These are phyloP conservation scores for Apocrypta bakeri DNA, from an alignment of 1,140 invertebrate species.

Conservation along the genomic window DNA sequence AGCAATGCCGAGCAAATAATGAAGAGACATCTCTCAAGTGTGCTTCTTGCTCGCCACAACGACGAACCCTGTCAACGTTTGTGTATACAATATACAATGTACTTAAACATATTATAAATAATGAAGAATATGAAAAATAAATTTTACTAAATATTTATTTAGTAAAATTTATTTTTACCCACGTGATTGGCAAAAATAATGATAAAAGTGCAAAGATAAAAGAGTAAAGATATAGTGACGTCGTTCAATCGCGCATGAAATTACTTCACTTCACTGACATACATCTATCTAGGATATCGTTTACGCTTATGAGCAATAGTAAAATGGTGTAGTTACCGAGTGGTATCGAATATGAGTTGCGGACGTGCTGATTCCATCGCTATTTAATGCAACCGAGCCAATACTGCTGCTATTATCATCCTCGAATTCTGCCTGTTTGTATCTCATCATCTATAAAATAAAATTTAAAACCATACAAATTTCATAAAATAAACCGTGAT, in stretches of 20 bases:
- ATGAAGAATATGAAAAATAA: too few relatives aligned
- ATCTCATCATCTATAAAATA: constrained; percentile 86
- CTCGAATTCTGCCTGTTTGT: constrained; percentile 89
- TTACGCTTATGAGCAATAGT: background rate
- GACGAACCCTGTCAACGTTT: constrained; percentile 71
- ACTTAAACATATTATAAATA: too few relatives aligned
- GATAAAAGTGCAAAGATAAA: background rate
- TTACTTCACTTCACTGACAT: background rate
- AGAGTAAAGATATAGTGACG: background rate
- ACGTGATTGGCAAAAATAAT: too few relatives aligned
- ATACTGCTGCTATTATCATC: constrained; percentile 88
- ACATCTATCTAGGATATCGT: background rate
- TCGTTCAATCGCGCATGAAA: background rate
- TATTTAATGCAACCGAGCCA: constrained; percentile 84
- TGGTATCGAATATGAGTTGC: constrained; percentile 88
- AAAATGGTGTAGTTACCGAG: constrained; percentile 76
- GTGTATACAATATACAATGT: too few relatives aligned
- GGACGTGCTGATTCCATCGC: constrained; percentile 80
- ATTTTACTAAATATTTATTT: too few relatives aligned
- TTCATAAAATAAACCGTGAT: background rate
- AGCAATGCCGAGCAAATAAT: constrained; percentile 74
- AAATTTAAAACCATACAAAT: background rate
- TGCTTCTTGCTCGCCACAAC: constrained; percentile 78
- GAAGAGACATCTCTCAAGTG: constrained; percentile 77
- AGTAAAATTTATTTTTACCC: too few relatives aligned